Evolutionary conservation across 2,113 vertebrate species (phyloP), one percentile per base, ranked within the genome.

Genomic region (Pleuronectes platessa): DNA sequence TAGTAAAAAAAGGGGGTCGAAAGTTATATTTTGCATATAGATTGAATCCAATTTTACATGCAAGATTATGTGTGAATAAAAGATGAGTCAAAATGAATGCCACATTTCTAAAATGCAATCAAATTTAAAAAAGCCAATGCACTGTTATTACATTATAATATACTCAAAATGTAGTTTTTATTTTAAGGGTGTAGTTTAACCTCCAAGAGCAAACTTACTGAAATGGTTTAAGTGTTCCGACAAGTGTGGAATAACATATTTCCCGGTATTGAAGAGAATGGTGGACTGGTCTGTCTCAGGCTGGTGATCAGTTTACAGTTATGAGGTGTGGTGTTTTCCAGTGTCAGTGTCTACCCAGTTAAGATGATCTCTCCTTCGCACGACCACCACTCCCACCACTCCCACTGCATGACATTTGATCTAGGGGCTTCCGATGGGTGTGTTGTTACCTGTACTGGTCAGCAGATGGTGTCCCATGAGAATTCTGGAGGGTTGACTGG

Each of bases 391-490:
- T 27, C 26, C 14, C 10, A 18, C 9, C 10, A 54, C 21, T 60
- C 51, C 51, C 18, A 76, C 47, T 27, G 40, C 14, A 26, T 5
- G 21, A 4, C 2, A 42, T 59, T 21, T 61, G 21, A 56, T 14
- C 0, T 37, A 3, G 27, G 27, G 17, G 11, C 40, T 42, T 8
- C 10, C 26, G 40, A 14, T 5, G 11, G 1, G 20, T 35, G 47
- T 26, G 55, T 12, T 49, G 56, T 31, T 79, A 73, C 78, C 51
- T 55, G 18, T 42, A 14, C 3, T 59, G 40, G 23, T 51, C 65
- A 74, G 59, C 51, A 74, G 51, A 18, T 53, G 59, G 37, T 26
- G 27, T 18, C 17, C 20, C 2, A 0, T 35, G 13, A 11, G 0
- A 68, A 13, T n/a, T 37, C 13, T 7, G 21, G 15, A 15, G 26